Conservation (phyloP, 2,113 vertebrate genomes). For the Thryonomys swinderianus region DNA sequence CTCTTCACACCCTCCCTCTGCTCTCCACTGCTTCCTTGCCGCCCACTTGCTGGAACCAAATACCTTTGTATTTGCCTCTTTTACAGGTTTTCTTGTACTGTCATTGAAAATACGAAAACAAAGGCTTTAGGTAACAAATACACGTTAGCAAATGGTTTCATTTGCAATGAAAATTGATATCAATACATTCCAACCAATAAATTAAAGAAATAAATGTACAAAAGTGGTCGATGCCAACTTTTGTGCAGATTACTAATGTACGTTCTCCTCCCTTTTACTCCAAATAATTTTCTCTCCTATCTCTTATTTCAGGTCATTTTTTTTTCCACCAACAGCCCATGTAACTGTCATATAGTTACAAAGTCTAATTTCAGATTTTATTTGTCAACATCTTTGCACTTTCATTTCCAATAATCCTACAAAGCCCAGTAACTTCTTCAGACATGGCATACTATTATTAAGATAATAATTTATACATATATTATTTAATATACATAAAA, state of each 20-base stretch:
- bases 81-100: background rate
- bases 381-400: constrained; percentile 1
- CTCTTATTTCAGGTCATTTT: background rate
- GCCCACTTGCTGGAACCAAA: background rate
- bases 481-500: background rate
- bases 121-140: background rate
- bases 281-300: background rate
- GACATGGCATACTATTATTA: background rate
- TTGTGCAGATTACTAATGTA: background rate
- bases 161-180: background rate
- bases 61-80: background rate
- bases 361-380: background rate
- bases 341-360: background rate
- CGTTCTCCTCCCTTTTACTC: background rate
- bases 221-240: background rate
- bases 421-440: background rate
- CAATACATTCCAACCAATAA: background rate
- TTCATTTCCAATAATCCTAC: constrained; percentile 48
- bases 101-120: background rate
- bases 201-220: constrained; percentile 42
- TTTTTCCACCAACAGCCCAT: background rate
- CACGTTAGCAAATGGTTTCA: background rate
- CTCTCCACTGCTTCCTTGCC: background rate
- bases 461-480: constrained; percentile 11
- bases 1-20: background rate